Evolutionary conservation across 2,888 invertebrate genomes (phyloP).

Genomic region (Torymus texanus): DNA sequence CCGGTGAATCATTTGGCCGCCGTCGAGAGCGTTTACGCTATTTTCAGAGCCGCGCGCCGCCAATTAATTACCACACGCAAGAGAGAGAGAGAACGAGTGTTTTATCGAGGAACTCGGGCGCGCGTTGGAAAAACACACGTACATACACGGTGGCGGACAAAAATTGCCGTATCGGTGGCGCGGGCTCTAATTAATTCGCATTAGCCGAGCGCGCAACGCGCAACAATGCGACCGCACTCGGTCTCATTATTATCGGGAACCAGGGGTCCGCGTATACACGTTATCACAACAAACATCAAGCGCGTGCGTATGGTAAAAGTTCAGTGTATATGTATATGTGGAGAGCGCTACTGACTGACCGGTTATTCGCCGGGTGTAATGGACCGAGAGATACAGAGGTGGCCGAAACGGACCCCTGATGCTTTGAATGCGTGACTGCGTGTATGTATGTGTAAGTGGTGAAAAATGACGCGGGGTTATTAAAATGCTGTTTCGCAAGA

Average conservation of each 20-base stretch:
- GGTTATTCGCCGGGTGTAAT: no score
- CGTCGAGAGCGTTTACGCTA: slow-evolving; percentile 34
- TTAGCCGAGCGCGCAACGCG: background rate
- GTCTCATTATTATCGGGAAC: slow-evolving; percentile 9
- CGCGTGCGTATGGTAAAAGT: background rate
- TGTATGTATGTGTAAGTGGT: background rate
- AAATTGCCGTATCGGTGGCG: slow-evolving; percentile 20
- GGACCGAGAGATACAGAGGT: background rate
- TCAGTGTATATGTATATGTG: no score
- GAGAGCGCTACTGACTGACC: no score
- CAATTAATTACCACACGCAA: slow-evolving; percentile 27
- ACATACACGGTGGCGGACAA: background rate
- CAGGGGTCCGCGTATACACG: background rate
- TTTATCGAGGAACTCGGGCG: slow-evolving; percentile 11
- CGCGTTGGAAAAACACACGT: slow-evolving; percentile 27
- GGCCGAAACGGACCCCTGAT: background rate
- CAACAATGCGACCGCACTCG: slow-evolving; percentile 11
- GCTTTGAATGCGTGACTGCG: background rate
- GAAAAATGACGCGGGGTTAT: background rate
- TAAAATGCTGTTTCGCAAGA: slow-evolving; percentile 6
- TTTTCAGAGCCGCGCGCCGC: slow-evolving; percentile 19
- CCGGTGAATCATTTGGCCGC: slow-evolving; percentile 31
- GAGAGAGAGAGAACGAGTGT: background rate
- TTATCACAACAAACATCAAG: slow-evolving; percentile 38
- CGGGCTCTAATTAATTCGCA: slow-evolving; percentile 38